Base-by-base conservation (phyloP, 35 echinoderm and acorn worm genomes). In the Acanthaster planci region DNA sequence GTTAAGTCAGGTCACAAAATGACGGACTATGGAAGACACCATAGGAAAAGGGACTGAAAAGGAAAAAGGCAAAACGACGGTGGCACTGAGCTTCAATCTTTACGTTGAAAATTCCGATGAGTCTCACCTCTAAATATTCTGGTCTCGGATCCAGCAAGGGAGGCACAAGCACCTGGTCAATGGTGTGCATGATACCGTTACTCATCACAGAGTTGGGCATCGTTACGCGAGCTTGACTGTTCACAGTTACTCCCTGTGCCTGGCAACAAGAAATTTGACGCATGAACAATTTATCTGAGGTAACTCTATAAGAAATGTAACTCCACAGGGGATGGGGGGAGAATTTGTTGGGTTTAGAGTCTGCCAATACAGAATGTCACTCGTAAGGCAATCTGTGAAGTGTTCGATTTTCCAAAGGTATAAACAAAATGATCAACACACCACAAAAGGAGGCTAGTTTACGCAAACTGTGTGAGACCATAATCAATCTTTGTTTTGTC, bases 181-280 rank as follows among this genome's bases (percentile, higher is more conserved):
- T 75, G 55, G 39, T 30, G 64, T 89, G 87, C 17, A 89, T 68
- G 8, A 89, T 21, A 27, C 87, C 87, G 72, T 89, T 89, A 51
- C 56, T 89, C 8, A 29, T 83, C 44, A 15, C 14, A n/a, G 38
- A 37, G 38, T 83, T 53, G 38, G 40, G 37, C 8, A 15, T 10
- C 7, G 44, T 44, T 7, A 86, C 39, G 31, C 7, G 39, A 39
- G 60, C 9, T 19, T 84, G 55, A 8, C 37, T 34, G 38, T 75
- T 84, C 23, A 83, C 47, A 23, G 15, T 51, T 30, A 55, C 16
- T 0, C 80, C 80, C 57, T 35, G 19, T 16, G 4, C 60, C 84
- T 86, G 60, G 12, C 8, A 57, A 52, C 22, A 31, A 0, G 34
- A 72, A 72, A 79, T 16, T 17, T 38, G 38, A 38, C 37, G 39